Evolutionary conservation across 2,888 invertebrate species (phyloP).

Genomic region (Pediacus dermestoides): DNA sequence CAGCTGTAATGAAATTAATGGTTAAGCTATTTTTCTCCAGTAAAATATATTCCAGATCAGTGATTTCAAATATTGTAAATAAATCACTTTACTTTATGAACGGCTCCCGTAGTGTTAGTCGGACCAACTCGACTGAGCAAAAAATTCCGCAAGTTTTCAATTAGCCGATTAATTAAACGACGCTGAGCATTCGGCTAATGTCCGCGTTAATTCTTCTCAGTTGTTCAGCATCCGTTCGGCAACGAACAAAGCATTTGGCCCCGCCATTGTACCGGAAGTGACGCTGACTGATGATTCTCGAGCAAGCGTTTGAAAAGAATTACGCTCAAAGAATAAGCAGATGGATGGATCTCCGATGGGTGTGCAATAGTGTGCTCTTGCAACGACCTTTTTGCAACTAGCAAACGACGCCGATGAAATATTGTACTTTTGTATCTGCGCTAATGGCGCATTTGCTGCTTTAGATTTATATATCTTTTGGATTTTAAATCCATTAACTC

Average conservation of each 20-base stretch:
- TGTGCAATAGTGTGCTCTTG: conserved; percentile 40
- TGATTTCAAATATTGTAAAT: conserved; percentile 25
- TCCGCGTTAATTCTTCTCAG: conserved; percentile 44
- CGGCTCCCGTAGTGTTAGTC: too few species aligned
- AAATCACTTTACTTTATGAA: conserved; percentile 26
- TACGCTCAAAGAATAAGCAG: conserved; percentile 46
- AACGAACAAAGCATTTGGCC: conserved; percentile 41
- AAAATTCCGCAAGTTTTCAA: conserved; percentile 44
- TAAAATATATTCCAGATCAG: conserved; percentile 23
- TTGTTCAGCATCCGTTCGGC: conserved; percentile 32
- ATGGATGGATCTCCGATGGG: conserved; percentile 46
- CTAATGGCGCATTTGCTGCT: conserved; percentile 41
- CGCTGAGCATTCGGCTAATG: conserved; percentile 38
- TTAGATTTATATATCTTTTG: conserved; percentile 31
- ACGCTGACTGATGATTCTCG: conserved; percentile 50
- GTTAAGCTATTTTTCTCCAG: too few species aligned
- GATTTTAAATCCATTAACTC: conserved; percentile 24
- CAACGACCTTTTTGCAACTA: conserved; percentile 31
- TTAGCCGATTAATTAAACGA: conserved; percentile 47
- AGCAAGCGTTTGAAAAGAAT: conserved; percentile 46
- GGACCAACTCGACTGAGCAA: too few species aligned
- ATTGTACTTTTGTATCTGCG: conserved; percentile 40
- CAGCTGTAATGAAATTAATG: conserved; percentile 5
- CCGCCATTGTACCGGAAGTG: conserved; percentile 49
- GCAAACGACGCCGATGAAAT: conserved; percentile 35